Base-by-base conservation (phyloP, 2,888 invertebrate species). In the Cosmia pyralina region DNA sequence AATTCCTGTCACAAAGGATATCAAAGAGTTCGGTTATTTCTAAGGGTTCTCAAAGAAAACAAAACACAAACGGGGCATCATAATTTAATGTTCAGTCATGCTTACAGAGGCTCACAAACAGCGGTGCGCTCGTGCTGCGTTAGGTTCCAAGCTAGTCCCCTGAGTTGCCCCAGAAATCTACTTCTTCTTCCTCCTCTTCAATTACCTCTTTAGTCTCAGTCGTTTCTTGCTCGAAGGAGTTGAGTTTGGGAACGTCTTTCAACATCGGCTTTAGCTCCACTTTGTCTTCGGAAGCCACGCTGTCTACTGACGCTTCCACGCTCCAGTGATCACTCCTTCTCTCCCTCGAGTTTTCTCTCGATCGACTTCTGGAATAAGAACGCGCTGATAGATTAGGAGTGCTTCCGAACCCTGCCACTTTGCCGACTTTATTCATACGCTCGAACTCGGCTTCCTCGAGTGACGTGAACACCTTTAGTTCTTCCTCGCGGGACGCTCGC, bases 401-500 rank as follows among this genome's bases (percentile, higher is more conserved):
- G 89, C 96, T 96, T 86, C 94, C 94, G 85, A 91, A 93, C 77
- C 85, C 91, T 75, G 88, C 79, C 82, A 86, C 81, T 74, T 90
- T 89, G 57, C 89, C 89, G 64, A 88, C 89, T 84, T 85, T 91
- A 86, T 87, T 92, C 93, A 91, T 93, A 87, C 92, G 93, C 84
- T 94, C 93, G 81, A 96, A 94, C 89, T 97, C 97, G 80, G 97
- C 96, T 90, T 97, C 97, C 90, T 97, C 97, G 85, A 97, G 94
- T 69, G 97, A 97, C 81, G 97, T 97, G 87, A 97, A 97, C 94
- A 97, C 96, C 92, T 96, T 96, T 53, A 97, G 91, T 90, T 97
- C 97, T 89, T 97, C 97, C 85, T 97, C 97, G 72, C 97, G 97
- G 46, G 97, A 97, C 76, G 97, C 96, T 77, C 96, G 96, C 72